These are phyloP conservation scores for Arrhopalites spinosus DNA, from an alignment of 2,888 invertebrate genomes.

Conservation along the genomic window DNA sequence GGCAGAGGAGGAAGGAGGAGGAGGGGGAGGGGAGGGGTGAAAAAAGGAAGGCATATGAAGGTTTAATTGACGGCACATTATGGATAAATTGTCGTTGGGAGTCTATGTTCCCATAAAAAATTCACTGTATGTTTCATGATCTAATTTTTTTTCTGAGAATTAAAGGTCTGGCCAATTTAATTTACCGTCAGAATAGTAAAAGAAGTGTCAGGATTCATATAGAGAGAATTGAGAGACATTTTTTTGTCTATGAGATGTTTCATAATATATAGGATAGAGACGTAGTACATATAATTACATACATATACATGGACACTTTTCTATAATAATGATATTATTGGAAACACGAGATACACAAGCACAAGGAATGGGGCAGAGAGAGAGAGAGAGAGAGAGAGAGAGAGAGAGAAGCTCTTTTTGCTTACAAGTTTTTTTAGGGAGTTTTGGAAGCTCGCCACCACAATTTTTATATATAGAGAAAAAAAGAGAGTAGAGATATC, in stretches of 20 bases:
- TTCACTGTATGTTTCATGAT: constrained; percentile 41
- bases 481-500: not conserved
- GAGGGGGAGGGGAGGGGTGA: too few species aligned
- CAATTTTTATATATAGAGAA: not conserved
- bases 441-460: constrained; percentile 11
- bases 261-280: too few species aligned
- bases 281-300: too few species aligned
- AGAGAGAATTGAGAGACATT: too few species aligned
- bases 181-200: constrained; percentile 23
- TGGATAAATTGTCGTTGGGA: not conserved
- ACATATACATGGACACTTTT: too few species aligned
- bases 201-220: constrained; percentile 11
- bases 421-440: not conserved
- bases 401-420: not conserved
- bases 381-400: not conserved
- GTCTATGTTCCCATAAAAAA: not conserved
- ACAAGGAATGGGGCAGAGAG: not conserved
- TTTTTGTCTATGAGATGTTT: too few species aligned
- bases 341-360: too few species aligned
- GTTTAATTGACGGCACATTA: not conserved
- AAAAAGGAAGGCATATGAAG: not conserved
- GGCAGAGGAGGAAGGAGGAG: too few species aligned
- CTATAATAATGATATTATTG: too few species aligned
- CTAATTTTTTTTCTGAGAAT: constrained; percentile 43
- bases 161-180: constrained; percentile 40